A percentile compares a stretch with the other conserved stretches of the same genome.
Conservation (phyloP, 2,888 invertebrate species). For the Xestia rhomboidea region DNA sequence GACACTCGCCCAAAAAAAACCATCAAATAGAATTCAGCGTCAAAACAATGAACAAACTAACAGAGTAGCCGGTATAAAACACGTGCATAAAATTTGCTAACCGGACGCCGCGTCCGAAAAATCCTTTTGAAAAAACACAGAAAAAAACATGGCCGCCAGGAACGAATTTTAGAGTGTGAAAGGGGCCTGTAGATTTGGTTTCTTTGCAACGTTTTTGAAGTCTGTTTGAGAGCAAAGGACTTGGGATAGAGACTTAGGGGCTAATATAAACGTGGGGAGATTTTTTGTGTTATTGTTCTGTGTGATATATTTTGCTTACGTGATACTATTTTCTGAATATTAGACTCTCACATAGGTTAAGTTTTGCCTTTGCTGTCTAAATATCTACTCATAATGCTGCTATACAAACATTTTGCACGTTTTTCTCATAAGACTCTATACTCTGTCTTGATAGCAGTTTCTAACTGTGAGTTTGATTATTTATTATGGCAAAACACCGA, state of each 20-base stretch:
- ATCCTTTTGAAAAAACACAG: conserved; percentile 73
- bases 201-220: conserved; percentile 25
- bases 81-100: conserved; percentile 61
- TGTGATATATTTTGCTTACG: not conserved
- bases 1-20: conserved; percentile 60
- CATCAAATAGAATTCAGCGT: conserved; percentile 61
- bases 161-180: conserved; percentile 49
- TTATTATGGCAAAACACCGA: not conserved
- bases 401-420: not conserved
- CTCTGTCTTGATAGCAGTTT: not conserved
- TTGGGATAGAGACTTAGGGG: not conserved
- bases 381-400: too few relatives aligned
- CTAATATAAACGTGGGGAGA: not conserved
- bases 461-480: not conserved
- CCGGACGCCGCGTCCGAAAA: conserved; percentile 72
- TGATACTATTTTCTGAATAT: not conserved
- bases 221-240: conserved; percentile 21
- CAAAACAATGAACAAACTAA: conserved; percentile 68
- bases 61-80: conserved; percentile 53
- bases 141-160: conserved; percentile 59
- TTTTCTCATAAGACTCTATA: not conserved
- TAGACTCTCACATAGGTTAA: not conserved
- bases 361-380: too few relatives aligned
- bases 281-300: not conserved
- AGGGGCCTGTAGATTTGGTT: conserved; percentile 43